phyloP scores from a whole-genome alignment of 2,888 invertebrate species.

The Asteroscopus sphinx region DNA sequence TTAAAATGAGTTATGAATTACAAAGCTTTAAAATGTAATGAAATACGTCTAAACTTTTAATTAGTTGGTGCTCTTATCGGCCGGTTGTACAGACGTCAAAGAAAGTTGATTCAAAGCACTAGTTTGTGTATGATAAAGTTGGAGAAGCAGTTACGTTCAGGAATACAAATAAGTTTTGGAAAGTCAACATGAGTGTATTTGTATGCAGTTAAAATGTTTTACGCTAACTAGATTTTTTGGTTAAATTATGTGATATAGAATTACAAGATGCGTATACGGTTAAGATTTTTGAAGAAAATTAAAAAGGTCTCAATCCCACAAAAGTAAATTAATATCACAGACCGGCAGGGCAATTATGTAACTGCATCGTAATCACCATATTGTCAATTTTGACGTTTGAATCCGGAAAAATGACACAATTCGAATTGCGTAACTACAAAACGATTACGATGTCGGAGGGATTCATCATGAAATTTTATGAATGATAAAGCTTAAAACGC shows the following conservation, averaged over 20 bases:
- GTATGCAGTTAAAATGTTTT: conserved; percentile 42
- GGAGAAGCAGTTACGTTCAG: conserved; percentile 21
- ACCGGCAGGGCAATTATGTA: no score
- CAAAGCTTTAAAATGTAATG: conserved; percentile 42
- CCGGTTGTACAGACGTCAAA: conserved; percentile 38
- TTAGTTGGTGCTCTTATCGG: conserved; percentile 47
- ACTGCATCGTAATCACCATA: no score
- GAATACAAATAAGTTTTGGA: conserved; percentile 49
- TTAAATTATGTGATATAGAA: conserved; percentile 2
- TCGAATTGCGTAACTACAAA: no score
- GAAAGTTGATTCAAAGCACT: conserved; percentile 47
- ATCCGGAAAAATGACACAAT: no score
- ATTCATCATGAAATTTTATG: no score
- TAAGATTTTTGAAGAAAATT: no score
- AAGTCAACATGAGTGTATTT: conserved; percentile 35
- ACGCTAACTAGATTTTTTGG: conserved; percentile 4
- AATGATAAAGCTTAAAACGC: no score
- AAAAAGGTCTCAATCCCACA: no score
- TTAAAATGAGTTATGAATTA: conserved; percentile 33
- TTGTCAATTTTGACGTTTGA: no score
- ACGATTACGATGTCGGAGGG: no score
- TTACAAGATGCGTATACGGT: neutral
- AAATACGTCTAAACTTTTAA: conserved; percentile 50
- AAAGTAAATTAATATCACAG: no score
- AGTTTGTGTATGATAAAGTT: conserved; percentile 48